phyloP scores from a whole-genome alignment of 2,113 vertebrate species.

The Cynopterus brachyotis region DNA sequence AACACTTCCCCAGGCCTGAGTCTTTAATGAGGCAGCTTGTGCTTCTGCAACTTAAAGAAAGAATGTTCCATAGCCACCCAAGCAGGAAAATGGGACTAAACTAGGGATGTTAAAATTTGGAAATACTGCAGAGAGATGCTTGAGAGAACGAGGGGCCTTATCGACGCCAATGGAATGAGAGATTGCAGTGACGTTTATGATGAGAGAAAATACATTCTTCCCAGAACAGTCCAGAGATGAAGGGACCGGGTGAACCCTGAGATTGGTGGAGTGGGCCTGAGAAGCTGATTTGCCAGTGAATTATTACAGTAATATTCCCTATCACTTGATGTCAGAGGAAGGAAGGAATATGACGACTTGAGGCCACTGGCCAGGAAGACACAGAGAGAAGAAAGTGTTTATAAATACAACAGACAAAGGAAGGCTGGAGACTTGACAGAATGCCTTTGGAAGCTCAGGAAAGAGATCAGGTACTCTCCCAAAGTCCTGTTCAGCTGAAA shows the following conservation, averaged over 20 bases:
- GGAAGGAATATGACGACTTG: not conserved
- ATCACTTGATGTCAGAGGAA: not conserved
- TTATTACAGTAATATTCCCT: not conserved
- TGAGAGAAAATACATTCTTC: not conserved
- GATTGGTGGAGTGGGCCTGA: not conserved
- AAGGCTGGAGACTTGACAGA: slow-evolving; percentile 1
- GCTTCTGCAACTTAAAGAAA: not conserved
- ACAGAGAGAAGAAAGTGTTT: not conserved
- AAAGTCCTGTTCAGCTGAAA: slow-evolving; percentile 44
- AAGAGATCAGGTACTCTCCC: slow-evolving; percentile 27
- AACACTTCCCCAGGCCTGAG: not conserved
- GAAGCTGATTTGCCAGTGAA: not conserved
- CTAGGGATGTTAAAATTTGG: not conserved
- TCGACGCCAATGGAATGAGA: not conserved
- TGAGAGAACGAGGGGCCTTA: not conserved
- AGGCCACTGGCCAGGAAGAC: slow-evolving; percentile 25
- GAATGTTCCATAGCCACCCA: not conserved
- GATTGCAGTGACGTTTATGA: not conserved
- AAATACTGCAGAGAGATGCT: not conserved
- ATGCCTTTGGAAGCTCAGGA: slow-evolving; percentile 32
- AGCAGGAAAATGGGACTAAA: not conserved
- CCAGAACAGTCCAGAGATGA: not conserved
- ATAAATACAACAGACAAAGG: not conserved
- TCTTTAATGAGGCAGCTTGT: not conserved
- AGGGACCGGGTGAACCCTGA: not conserved